Base-by-base conservation (phyloP, 1,140 invertebrate genomes). In the Eciton burchellii region DNA sequence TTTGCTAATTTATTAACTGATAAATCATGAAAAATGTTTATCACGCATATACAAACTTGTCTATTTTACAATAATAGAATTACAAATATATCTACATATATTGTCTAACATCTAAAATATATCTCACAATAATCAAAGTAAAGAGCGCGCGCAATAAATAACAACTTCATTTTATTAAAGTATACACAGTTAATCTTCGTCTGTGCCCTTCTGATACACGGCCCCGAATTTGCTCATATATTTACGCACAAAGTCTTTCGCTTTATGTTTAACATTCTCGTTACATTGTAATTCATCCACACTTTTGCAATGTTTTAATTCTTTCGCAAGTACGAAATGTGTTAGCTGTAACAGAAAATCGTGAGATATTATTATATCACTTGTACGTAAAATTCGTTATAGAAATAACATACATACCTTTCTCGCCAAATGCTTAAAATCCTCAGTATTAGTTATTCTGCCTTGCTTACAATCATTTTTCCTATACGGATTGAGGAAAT, bases 301-400 rank as follows among this genome's bases (percentile, higher is more conserved):
- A 71, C 96, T 96, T 73, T 97, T 96, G 89, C 98, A 98, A 90
- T 99, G 98, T 90, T 98, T 98, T 90, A 99, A 93, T 93, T 99
- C 98, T 94, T 99, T 99, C 60, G 98, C 95, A 95, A 99, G 96
- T n/a, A 99, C 98, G 93, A 98, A 98, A 94, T 99, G 98, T 0
- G 98, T 99, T 26, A 99, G 94, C 98, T 99, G 95, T 60, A 96
- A 95, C 70, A 82, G 76, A 91, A 62, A 19, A 71, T 57, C 1
- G 43, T 57, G 19, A 63, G 35, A 21, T 24, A 9, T 35, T 12
- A 43, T 35, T 26, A 45, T 5, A 60, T 12, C 52, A 24, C 9
- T 6, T 3, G 6, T 19, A 45, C 26, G 45, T 11, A 26, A 26
- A 49, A 84, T 24, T n/a, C 35, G 21, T 57, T 43, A 16, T 21